Evolutionary conservation across 2,797 vertebrate species (phyloP).

Genomic region (Gadopsis bispinosus): DNA sequence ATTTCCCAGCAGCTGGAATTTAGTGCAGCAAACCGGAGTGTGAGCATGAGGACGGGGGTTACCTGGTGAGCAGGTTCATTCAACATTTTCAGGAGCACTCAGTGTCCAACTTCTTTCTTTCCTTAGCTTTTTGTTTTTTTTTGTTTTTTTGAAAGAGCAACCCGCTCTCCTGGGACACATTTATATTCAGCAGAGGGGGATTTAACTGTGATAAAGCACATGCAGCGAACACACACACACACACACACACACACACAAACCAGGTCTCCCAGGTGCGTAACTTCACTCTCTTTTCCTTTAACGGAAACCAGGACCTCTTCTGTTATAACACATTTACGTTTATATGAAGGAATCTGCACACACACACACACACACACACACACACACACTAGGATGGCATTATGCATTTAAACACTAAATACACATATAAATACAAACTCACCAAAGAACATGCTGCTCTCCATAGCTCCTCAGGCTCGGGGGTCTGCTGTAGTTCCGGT

Average conservation of each 20-base stretch:
- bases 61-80: constrained; percentile 52
- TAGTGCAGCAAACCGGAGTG: constrained; percentile 10
- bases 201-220: constrained; percentile 55
- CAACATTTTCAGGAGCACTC: constrained; percentile 29
- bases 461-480: constrained; percentile 88
- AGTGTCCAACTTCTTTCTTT: constrained; percentile 22
- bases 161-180: constrained; percentile 35
- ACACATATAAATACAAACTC: constrained; percentile 80
- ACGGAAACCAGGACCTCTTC: constrained; percentile 46
- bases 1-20: constrained; percentile 33
- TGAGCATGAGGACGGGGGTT: neutral
- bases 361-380: neutral
- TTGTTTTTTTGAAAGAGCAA: constrained; percentile 18
- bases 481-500: constrained; percentile 86
- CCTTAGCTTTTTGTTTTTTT: neutral
- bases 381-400: neutral
- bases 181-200: constrained; percentile 23
- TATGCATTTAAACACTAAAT: constrained; percentile 2
- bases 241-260: constrained; percentile 6
- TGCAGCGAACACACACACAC: constrained; percentile 12
- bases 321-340: neutral
- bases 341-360: neutral
- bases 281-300: constrained; percentile 48
- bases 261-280: constrained; percentile 49
- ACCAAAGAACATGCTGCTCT: constrained; percentile 99